Conservation (phyloP, 2,888 invertebrate genomes). For the Amiota communis region DNA sequence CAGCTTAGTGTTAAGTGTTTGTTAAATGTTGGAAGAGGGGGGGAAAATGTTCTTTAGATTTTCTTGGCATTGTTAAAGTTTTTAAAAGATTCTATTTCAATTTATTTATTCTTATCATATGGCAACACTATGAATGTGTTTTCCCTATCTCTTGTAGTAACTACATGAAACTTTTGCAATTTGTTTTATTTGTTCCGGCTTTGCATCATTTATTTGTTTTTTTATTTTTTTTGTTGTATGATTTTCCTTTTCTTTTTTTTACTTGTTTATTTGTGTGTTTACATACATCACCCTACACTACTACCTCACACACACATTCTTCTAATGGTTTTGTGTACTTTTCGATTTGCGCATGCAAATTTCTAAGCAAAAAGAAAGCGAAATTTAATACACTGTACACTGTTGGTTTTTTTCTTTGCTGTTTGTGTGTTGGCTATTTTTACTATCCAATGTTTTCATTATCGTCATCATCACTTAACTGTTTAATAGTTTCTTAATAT, state of each 20-base stretch:
- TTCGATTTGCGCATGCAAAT: constrained; percentile 61
- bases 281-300: not conserved
- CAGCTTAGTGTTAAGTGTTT: too few species aligned
- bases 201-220: not conserved
- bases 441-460: too few species aligned
- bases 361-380: constrained; percentile 66
- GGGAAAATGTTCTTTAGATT: too few species aligned
- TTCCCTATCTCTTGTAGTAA: not conserved
- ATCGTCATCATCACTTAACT: too few species aligned
- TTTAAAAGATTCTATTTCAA: too few species aligned
- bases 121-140: too few species aligned
- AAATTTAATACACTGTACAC: constrained; percentile 55
- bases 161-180: not conserved
- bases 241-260: not conserved
- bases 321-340: not conserved
- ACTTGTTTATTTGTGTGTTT: not conserved
- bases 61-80: too few species aligned
- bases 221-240: not conserved
- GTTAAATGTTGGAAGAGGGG: too few species aligned
- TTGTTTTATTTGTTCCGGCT: not conserved
- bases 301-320: constrained; percentile 27
- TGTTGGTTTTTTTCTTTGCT: constrained; percentile 36
- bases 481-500: too few species aligned
- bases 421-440: constrained; percentile 31
- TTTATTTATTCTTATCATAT: too few species aligned